Base-by-base conservation (phyloP, 2,888 invertebrate genomes). In the Liodrosophila aerea region DNA sequence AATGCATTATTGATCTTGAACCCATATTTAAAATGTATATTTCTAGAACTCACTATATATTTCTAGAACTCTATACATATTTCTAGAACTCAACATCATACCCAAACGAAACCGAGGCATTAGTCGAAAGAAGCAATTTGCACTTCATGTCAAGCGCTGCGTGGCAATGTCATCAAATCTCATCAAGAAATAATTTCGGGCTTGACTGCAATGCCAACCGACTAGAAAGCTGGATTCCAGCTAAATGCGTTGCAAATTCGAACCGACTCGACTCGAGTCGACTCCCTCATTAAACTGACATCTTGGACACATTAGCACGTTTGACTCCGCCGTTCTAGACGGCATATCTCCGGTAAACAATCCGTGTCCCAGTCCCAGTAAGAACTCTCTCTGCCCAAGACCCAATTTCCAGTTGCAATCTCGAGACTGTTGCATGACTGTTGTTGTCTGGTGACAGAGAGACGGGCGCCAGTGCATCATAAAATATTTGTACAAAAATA, bases 151-250 rank as follows among this genome's bases (percentile, higher is more conserved):
- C 40, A 72, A 72, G 68, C 73, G 67, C 37, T 62, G 50, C 53
- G 34, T 22, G 5, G 22, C 2, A 22, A 22, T 22, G 22, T 22
- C 22, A 22, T 36, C 44, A 64, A 59, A 43, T 52, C 49, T n/a
- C 43, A 45, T 34, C 31, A 2, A 41, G 66, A 64, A 62, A 69
- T 81, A 76, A 81, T 85, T 81, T 81, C 85, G 61, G 47, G 81
- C 73, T 76, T 73, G 69, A 85, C 36, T 85, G 69, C 60, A 64
- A 27, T 50, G 64, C 11, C 53, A 81, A 67, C 67, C 51, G 67
- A 75, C 68, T 85, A 76, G 80, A 80, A 85, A 77, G 72, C 46
- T 39, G 68, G 57, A 57, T 73, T 63, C 67, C 65, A 52, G 39
- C 63, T 64, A 71, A 77, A 64, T 52, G 34, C 44, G 61, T 7